Conservation (phyloP, 2,797 vertebrate genomes). For the Cichlasoma orientale region DNA sequence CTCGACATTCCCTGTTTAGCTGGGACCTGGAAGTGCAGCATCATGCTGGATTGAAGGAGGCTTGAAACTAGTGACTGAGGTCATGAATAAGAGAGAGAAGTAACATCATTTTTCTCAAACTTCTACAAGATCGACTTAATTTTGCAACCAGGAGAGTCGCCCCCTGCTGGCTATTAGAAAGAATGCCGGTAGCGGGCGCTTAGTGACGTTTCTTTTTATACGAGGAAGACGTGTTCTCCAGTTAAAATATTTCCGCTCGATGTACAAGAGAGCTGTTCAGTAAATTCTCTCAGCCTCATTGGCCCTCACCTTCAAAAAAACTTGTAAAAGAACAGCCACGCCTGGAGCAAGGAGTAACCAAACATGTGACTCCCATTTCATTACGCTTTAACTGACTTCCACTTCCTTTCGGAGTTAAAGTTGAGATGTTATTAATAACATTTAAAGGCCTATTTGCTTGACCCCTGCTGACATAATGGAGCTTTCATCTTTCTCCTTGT, state of each 20-base stretch:
- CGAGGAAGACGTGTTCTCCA: neutral
- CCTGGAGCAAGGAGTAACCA: neutral
- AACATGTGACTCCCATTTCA: constrained; percentile 6
- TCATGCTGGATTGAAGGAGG: too few relatives aligned
- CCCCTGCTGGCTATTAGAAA: neutral
- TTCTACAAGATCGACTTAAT: neutral
- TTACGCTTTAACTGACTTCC: neutral
- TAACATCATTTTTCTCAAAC: too few relatives aligned
- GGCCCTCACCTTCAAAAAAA: neutral
- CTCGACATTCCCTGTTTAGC: neutral
- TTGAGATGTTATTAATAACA: constrained; percentile 38
- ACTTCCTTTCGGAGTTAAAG: constrained; percentile 24
- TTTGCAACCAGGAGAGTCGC: neutral
- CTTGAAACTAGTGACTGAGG: too few relatives aligned
- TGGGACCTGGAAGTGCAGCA: neutral
- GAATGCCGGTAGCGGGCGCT: neutral
- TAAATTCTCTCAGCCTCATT: neutral
- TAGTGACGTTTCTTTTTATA: neutral
- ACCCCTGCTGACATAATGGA: constrained; percentile 29
- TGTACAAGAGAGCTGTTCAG: neutral
- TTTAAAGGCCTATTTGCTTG: constrained; percentile 34
- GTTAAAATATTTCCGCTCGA: neutral
- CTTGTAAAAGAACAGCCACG: neutral
- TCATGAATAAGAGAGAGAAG: too few relatives aligned
- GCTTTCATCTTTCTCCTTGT: constrained; percentile 41